A percentile compares a stretch with the other conserved stretches of the same genome.
Conservation (phyloP, 1,140 invertebrate genomes). For the Drosophila sechellia region DNA sequence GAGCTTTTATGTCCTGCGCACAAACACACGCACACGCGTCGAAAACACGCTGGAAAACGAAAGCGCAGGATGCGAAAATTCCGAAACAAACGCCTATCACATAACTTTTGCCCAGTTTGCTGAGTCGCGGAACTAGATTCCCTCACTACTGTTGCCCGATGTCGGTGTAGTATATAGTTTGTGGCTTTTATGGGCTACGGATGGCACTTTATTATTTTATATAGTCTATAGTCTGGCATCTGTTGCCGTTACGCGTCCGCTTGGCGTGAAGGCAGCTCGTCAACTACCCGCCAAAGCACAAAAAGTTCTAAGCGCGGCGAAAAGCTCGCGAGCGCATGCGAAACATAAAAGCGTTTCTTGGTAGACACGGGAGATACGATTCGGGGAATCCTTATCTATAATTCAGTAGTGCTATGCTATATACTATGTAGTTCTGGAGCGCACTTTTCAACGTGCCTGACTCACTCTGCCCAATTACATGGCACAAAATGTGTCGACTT, state of each 20-base stretch:
- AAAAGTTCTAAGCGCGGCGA: constrained; percentile 71
- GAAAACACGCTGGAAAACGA: constrained; percentile 28
- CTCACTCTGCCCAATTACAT: constrained; percentile 26
- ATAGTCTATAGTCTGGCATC: constrained; percentile 49
- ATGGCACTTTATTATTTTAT: constrained; percentile 27
- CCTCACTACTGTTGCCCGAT: constrained; percentile 1
- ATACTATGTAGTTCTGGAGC: constrained; percentile 7
- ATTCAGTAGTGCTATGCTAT: constrained; percentile 10
- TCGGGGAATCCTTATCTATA: constrained; percentile 12
- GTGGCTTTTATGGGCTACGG: constrained; percentile 1
- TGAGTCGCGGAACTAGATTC: constrained; percentile 9
- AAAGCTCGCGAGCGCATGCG: constrained; percentile 29
- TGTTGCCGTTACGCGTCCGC: constrained; percentile 58
- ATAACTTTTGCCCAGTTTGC: constrained; percentile 53
- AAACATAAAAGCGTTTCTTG: constrained; percentile 43
- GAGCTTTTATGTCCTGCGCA: constrained; percentile 68
- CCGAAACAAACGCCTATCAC: constrained; percentile 44
- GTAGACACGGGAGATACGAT: constrained; percentile 1
- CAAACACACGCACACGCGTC: constrained; percentile 45
- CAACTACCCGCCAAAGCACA: constrained; percentile 69
- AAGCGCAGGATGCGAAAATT: constrained; percentile 15
- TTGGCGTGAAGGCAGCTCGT: constrained; percentile 72
- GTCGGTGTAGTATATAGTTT: constrained; percentile 28
- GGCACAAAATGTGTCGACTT: constrained; percentile 21
- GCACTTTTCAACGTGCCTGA: constrained; percentile 9